A percentile compares a stretch with the other conserved stretches of the same genome.
These are phyloP conservation scores for Astropecten irregularis DNA, from an alignment of 53 echinoderm and acorn worm genomes.

Conservation along the genomic window DNA sequence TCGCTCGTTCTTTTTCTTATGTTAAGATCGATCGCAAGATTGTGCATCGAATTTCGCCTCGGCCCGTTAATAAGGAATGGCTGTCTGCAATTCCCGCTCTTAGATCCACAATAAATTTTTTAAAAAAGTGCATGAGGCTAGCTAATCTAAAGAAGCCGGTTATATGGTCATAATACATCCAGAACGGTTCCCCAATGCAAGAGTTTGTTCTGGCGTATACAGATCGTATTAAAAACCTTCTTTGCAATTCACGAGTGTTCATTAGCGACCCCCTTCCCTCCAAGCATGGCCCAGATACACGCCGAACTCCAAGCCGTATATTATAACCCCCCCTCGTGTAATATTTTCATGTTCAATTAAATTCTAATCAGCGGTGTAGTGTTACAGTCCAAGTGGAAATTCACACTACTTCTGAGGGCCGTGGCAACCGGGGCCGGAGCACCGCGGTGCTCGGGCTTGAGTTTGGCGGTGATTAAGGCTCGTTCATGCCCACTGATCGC, in stretches of 20 bases:
- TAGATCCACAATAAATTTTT: too few relatives aligned
- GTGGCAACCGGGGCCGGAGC: neutral
- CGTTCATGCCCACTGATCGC: conserved; percentile 31
- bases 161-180: too few relatives aligned
- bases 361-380: conserved; percentile 48
- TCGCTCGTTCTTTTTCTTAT: too few relatives aligned
- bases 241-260: conserved; percentile 19
- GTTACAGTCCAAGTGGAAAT: conserved; percentile 26
- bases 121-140: too few relatives aligned
- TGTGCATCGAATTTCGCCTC: neutral
- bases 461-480: conserved; percentile 32
- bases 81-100: too few relatives aligned
- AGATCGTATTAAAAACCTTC: too few relatives aligned
- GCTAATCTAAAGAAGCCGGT: too few relatives aligned
- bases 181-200: too few relatives aligned
- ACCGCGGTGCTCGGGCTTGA: neutral
- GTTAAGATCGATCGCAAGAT: conserved; percentile 9
- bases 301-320: neutral
- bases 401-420: conserved; percentile 11
- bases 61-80: too few relatives aligned
- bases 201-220: too few relatives aligned
- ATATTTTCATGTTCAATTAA: conserved; percentile 58
- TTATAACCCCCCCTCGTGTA: too few relatives aligned
- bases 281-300: conserved; percentile 36
- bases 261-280: conserved; percentile 23